phyloP scores from a whole-genome alignment of 2,888 invertebrate species.

The Emmelina monodactyla region DNA sequence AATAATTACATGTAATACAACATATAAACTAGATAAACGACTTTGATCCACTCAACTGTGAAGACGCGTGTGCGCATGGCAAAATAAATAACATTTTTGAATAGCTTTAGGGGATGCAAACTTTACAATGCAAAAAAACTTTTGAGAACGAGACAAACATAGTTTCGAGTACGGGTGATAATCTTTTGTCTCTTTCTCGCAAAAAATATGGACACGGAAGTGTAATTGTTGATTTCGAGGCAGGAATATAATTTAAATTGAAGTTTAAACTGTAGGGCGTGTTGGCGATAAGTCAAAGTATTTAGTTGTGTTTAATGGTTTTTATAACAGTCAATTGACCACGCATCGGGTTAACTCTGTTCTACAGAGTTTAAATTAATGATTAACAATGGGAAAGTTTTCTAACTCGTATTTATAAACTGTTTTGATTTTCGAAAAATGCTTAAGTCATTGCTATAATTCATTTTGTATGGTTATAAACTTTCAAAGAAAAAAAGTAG shows the following conservation, averaged over 20 bases:
- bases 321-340: conserved; percentile 58
- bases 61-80: conserved; percentile 36
- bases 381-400: neutral
- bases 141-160: too few relatives aligned
- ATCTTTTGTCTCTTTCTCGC: too few relatives aligned
- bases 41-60: conserved; percentile 50
- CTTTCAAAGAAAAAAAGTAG: too few relatives aligned
- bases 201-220: too few relatives aligned
- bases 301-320: conserved; percentile 55
- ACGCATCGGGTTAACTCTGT: conserved; percentile 2
- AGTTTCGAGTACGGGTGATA: too few relatives aligned
- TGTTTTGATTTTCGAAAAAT: too few relatives aligned
- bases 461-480: too few relatives aligned
- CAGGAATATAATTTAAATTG: conserved; percentile 32
- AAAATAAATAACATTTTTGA: conserved; percentile 18
- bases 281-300: conserved; percentile 33
- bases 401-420: too few relatives aligned
- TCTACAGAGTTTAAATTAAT: neutral
- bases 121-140: too few relatives aligned
- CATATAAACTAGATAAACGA: conserved; percentile 57
- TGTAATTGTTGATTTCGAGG: neutral
- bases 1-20: conserved; percentile 45
- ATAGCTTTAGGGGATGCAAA: too few relatives aligned
- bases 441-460: too few relatives aligned
- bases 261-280: conserved; percentile 51